Evolutionary conservation across 2,797 vertebrate genomes (phyloP), one percentile per base, ranked within the genome.

Genomic region (Sebastes taczanowskii): DNA sequence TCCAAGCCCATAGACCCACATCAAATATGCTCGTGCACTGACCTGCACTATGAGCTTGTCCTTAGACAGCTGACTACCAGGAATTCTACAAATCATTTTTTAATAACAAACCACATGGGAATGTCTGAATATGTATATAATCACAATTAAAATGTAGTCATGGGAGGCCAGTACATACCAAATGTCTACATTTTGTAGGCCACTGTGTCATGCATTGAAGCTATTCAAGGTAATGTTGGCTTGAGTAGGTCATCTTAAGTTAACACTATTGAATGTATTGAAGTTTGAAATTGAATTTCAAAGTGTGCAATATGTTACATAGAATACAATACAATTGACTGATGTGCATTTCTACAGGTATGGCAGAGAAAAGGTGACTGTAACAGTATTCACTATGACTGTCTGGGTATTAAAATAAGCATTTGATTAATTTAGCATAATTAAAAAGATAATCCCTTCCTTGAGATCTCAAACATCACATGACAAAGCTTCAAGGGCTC

Each of bases 401-500:
- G 60, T 65, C 20, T 23, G 13, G 13, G 32, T 42, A 30, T 53
- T 68, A 6, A 74, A 71, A 73, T 32, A 66, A 30, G 5, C 3
- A 22, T 25, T 20, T 53, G 11, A 56, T 74, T 25, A 9, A 42
- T 70, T 56, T 67, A 11, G 2, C 7, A 46, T 65, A 10, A 63
- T 53, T 34, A 42, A n/a, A 49, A 80, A 67, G 5, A 69, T 11
- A 11, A 71, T 61, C 94, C 94, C 94, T 95, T 93, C 95, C 95
- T 92, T 96, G 95, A 91, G 95, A 95, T 93, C 95, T 96, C 91
- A 97, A 88, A 95, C 93, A 97, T 96, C 93, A 96, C 96, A 91
- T 95, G 96, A 59, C 94, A 93, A 93, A 96, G 95, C 93, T 96
- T 97, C 95, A 97, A 95, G 92, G 95, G 95, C 95, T 97, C 95